These are phyloP conservation scores for Morpho deidamia DNA, from an alignment of 2,888 invertebrate genomes.

Conservation along the genomic window DNA sequence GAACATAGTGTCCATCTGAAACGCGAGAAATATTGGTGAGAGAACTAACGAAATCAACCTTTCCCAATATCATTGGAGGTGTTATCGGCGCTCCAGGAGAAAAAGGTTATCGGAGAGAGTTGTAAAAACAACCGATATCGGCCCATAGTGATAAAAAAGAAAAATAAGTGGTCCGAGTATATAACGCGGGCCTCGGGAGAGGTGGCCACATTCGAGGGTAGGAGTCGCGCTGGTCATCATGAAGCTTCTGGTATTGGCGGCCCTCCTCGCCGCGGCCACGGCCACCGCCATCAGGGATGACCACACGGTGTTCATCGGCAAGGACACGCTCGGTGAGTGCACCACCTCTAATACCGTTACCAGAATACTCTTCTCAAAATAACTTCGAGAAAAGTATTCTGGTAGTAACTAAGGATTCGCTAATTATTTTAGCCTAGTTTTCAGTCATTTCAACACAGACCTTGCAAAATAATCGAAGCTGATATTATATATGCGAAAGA, in stretches of 20 bases:
- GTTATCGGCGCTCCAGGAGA: background rate
- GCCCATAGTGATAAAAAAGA: constrained; percentile 8
- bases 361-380: too few relatives aligned
- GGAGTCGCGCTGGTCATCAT: constrained; percentile 24
- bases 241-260: constrained; percentile 41
- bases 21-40: background rate
- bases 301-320: constrained; percentile 42
- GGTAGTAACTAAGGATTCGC: too few relatives aligned
- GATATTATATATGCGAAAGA: too few relatives aligned
- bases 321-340: constrained; percentile 51
- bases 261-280: constrained; percentile 44
- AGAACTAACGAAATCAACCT: background rate
- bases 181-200: constrained; percentile 33
- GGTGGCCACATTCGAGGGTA: constrained; percentile 36
- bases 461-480: too few relatives aligned
- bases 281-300: constrained; percentile 55
- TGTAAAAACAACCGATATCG: constrained; percentile 10
- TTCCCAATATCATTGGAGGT: constrained; percentile 4
- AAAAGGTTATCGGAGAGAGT: constrained; percentile 23
- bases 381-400: too few relatives aligned
- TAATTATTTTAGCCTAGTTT: too few relatives aligned
- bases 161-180: constrained; percentile 34
- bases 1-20: too few relatives aligned
- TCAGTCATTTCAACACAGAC: too few relatives aligned
- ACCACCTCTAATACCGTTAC: too few relatives aligned